Evolutionary conservation across 35 echinoderm and acorn worm species (phyloP), one percentile per base, ranked within the genome.

Genomic region (Anneissia japonica): DNA sequence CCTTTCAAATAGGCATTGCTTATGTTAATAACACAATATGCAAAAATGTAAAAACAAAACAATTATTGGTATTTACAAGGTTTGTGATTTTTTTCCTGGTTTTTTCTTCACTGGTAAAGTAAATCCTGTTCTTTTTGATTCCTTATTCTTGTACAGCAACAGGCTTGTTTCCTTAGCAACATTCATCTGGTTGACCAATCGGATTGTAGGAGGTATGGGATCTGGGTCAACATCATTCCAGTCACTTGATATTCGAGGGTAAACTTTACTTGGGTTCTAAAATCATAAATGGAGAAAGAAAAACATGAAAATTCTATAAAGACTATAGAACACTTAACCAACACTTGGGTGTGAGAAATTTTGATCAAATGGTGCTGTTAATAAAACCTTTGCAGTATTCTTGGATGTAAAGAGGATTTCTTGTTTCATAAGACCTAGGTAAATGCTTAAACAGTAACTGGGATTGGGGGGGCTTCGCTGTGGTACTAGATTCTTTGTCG

Each of bases 101-200:
- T 32, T 10, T 39, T 39, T 81, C 37, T 36, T 38, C 0, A 81
- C 79, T 38, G 79, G 79, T 81, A 39, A 38, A 14, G 38, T 37
- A 38, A 81, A 29, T 0, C n/a, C 38, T 30, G 17, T 81, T 17
- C 79, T 14, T 26, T 81, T 81, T 19, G 35, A 38, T 26, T 81
- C 83, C 74, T 93, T 89, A 83, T 87, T 93, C 36, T 79, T 85
- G 73, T 99, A 94, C 28, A 92, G 76, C 7, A 94, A 40, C 26
- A 99, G 72, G 45, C 89, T 99, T 73, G 96, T 99, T 79, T 99
- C 96, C 83, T 94, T 94, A 84, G 96, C 96, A 64, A 99, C 92
- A 32, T 99, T 99, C 96, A 99, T 99, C 84, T 94, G 96, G 45
- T 94, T 99, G 37, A 99, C 96, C 80, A 99, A 77, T 74, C 96